Evolutionary conservation across 1,140 invertebrate genomes (phyloP).

Genomic region (Aphelenchoides fujianensis): DNA sequence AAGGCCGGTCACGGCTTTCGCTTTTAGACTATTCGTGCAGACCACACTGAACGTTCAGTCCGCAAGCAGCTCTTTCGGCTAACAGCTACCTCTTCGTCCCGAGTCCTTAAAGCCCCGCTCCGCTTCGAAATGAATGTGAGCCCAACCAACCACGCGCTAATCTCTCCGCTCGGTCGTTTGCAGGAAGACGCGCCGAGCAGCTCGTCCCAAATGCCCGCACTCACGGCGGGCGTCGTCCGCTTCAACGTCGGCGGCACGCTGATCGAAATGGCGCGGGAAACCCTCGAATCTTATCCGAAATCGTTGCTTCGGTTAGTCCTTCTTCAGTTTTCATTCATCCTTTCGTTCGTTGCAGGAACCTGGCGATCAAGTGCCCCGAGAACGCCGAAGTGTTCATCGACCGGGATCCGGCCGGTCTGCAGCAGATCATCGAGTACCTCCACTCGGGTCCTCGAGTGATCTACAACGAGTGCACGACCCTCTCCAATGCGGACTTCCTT

Average conservation of each 20-base stretch:
- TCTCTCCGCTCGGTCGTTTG: neutral
- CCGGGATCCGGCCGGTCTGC: constrained; percentile 19
- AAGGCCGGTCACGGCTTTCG: no score
- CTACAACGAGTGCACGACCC: constrained; percentile 18
- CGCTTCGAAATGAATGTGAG: neutral
- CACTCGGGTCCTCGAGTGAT: constrained; percentile 11
- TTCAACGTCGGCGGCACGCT: constrained; percentile 26
- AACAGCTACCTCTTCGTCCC: no score
- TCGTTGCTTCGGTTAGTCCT: no score
- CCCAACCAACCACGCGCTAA: neutral
- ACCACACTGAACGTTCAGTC: no score
- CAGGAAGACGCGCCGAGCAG: neutral
- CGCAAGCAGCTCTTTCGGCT: no score
- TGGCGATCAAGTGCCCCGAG: neutral
- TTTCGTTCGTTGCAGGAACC: no score
- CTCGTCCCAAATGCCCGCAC: neutral
- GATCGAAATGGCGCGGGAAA: constrained; percentile 20
- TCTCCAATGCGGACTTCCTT: constrained; percentile 16
- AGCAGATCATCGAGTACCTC: constrained; percentile 12
- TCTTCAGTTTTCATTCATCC: no score
- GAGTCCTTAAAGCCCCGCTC: no score
- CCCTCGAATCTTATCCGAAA: constrained; percentile 11
- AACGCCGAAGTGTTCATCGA: constrained; percentile 26
- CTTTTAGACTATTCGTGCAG: no score
- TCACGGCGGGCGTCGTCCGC: neutral